These are phyloP conservation scores for Picathartes gymnocephalus DNA, from an alignment of 2,113 vertebrate species.

Conservation along the genomic window DNA sequence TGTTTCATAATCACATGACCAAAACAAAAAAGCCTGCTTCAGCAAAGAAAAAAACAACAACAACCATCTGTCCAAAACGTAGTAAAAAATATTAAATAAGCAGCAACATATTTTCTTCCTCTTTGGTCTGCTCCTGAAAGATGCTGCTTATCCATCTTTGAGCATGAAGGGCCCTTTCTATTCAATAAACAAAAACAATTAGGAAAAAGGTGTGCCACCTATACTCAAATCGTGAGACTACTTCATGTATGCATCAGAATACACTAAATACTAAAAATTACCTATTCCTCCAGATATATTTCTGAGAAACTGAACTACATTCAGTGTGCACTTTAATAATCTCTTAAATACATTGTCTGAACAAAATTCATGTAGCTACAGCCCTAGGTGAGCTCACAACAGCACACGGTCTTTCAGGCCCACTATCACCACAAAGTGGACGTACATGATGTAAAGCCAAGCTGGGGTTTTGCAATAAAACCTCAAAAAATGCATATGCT, in stretches of 20 bases:
- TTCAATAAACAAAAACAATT: not conserved
- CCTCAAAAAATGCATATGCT: not conserved
- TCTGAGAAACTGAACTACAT: not conserved
- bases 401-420: not conserved
- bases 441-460: rapidly evolving
- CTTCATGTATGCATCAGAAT: not conserved
- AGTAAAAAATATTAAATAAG: not conserved
- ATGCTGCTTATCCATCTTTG: not conserved
- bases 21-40: not conserved
- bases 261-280: not conserved
- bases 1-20: not conserved
- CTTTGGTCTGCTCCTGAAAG: not conserved
- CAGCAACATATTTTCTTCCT: not conserved
- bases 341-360: not conserved
- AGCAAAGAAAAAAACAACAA: not conserved
- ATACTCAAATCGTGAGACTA: not conserved
- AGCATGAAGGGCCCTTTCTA: not conserved
- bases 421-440: not conserved
- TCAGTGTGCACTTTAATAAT: not conserved
- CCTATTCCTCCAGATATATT: not conserved
- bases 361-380: not conserved
- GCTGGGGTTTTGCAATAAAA: not conserved
- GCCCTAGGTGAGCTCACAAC: not conserved
- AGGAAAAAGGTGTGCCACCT: not conserved
- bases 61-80: not conserved